phyloP scores from a whole-genome alignment of 2,888 invertebrate species.

The Balanococcus diminutus region DNA sequence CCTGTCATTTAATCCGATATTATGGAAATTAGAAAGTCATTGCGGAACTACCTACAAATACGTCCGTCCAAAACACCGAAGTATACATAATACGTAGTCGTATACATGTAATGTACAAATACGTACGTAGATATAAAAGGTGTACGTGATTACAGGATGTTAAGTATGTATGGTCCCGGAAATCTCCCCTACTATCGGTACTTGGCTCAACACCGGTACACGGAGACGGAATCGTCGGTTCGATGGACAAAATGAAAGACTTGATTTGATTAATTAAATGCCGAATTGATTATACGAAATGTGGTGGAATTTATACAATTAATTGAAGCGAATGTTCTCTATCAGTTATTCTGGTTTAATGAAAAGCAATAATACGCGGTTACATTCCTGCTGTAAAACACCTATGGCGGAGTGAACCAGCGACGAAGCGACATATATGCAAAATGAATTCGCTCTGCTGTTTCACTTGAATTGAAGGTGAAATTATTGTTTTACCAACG shows the following conservation, averaged over 20 bases:
- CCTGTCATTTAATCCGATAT: not conserved
- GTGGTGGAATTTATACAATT: constrained; percentile 34
- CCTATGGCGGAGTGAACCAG: not conserved
- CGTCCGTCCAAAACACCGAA: not conserved
- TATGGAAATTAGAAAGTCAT: not conserved
- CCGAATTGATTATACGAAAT: constrained; percentile 19
- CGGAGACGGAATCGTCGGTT: not conserved
- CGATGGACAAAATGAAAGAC: not conserved
- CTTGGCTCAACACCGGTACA: not conserved
- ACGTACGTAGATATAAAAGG: not conserved
- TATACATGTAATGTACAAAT: no score
- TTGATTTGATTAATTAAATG: constrained; percentile 28
- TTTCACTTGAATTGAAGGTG: not conserved
- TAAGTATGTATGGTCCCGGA: not conserved
- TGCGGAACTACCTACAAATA: not conserved
- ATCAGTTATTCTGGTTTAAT: constrained; percentile 34
- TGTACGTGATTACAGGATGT: constrained; percentile 1
- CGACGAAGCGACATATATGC: not conserved
- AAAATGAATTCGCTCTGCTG: not conserved
- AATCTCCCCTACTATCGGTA: not conserved
- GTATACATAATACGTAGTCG: no score
- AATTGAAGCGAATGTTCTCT: constrained; percentile 15
- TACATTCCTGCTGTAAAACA: not conserved
- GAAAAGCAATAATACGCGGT: constrained; percentile 21
- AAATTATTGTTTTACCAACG: not conserved